phyloP scores from a whole-genome alignment of 2,113 vertebrate genomes.

The Alethe castanea region DNA sequence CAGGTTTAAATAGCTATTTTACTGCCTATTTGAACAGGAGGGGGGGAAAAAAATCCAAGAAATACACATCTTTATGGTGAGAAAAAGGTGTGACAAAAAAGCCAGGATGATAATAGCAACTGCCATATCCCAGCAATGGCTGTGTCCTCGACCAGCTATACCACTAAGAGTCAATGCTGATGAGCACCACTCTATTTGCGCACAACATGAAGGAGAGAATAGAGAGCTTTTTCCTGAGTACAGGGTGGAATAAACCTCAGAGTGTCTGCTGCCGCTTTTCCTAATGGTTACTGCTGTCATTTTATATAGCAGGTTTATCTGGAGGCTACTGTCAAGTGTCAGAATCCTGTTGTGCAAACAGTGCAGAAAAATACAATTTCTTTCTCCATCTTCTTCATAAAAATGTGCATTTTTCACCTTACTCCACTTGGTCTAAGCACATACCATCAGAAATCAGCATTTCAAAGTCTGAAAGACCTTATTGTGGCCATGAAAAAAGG shows the following conservation, averaged over 20 bases:
- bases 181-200: not conserved
- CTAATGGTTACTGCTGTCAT: not conserved
- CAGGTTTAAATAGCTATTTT: not conserved
- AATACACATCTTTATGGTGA: not conserved
- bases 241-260: not conserved
- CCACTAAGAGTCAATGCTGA: not conserved
- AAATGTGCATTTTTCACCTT: not conserved
- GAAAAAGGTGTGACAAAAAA: not conserved
- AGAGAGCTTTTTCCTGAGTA: not conserved
- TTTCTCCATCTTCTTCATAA: not conserved
- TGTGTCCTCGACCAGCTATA: rapidly evolving
- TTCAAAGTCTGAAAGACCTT: not conserved
- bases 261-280: not conserved
- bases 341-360: not conserved
- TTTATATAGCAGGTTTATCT: not conserved
- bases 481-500: not conserved
- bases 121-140: not conserved
- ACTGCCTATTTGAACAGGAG: not conserved
- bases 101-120: not conserved
- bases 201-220: not conserved
- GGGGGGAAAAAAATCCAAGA: rapidly evolving
- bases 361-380: not conserved
- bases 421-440: not conserved
- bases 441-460: not conserved
- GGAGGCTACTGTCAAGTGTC: not conserved